Evolutionary conservation across 2,797 vertebrate species (phyloP).

Genomic region (Vipera ursinii): DNA sequence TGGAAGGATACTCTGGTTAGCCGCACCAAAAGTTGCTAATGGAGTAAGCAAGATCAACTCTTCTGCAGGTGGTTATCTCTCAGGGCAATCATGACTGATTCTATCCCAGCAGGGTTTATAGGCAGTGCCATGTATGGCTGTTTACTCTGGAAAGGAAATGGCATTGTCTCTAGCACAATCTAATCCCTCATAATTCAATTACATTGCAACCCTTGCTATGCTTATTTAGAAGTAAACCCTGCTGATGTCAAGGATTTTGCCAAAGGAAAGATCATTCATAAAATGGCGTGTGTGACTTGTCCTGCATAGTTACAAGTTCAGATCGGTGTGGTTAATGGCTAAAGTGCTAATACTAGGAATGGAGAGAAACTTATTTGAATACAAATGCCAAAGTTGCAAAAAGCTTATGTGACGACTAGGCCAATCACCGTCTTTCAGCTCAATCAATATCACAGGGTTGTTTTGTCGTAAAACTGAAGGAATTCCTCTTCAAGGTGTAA

Average conservation of each 20-base stretch:
- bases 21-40: not conserved
- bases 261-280: not conserved
- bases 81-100: not conserved
- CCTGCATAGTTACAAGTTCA: not conserved
- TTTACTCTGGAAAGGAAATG: not conserved
- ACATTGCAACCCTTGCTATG: not conserved
- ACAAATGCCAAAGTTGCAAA: not conserved
- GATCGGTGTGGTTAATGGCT: not conserved
- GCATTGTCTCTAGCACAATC: not conserved
- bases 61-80: not conserved
- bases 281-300: not conserved
- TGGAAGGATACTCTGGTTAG: not conserved
- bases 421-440: not conserved
- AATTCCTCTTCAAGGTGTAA: not conserved
- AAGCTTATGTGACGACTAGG: not conserved
- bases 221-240: not conserved
- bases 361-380: not conserved
- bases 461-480: not conserved
- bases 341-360: not conserved
- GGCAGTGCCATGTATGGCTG: not conserved
- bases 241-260: not conserved
- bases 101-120: not conserved
- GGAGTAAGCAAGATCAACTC: not conserved
- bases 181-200: not conserved
- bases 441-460: not conserved